Base-by-base conservation (phyloP, 1,140 invertebrate genomes). In the Chlorops oryzae region DNA sequence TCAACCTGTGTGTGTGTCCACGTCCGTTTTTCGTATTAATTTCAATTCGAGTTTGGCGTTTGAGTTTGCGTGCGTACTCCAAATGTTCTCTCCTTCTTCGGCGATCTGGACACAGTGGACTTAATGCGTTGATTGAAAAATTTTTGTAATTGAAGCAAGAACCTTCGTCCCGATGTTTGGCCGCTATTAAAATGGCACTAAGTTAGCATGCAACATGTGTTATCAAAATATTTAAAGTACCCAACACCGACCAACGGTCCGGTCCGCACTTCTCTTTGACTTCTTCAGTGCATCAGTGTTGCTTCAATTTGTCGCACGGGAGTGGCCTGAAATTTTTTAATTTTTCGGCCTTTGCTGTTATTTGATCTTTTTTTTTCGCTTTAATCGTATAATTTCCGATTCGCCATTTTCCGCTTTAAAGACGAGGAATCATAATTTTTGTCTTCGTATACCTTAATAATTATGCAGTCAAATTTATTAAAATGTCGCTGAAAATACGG, bases 191-290 rank as follows among this genome's bases (percentile, higher is more conserved):
- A 18, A 17, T 13, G 10, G 18, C n/a, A 0, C 9, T 24, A 37
- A 6, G 34, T 24, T 24, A n/a, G 34, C 12, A 24, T 17, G 21
- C 46, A 48, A 39, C n/a, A 13, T n/a, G 22, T 2, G 46, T 17
- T 18, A 27, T 49, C 47, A 41, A 15, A 49, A 49, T 49, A 49
- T 49, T 49, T 37, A 40, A 23, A 49, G 22, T 27, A 40, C 47
- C 37, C 22, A 21, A 28, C 17, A 28, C 13, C 3, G 7, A 39
- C 10, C 1, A 39, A 39, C 13, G 22, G 22, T 18, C 22, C n/a
- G 20, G 24, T 18, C 2, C 12, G 25, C 7, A 15, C 1, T 10
- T 13, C 18, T 13, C 25, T 23, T 21, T 5, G 18, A 20, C 42
- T 45, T n/a, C n/a, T n/a, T n/a, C n/a, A n/a, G n/a, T n/a, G n/a